Evolutionary conservation across 2,797 vertebrate species (phyloP), one percentile per base, ranked within the genome.

Genomic region (Microctenopoma steveboyesi): DNA sequence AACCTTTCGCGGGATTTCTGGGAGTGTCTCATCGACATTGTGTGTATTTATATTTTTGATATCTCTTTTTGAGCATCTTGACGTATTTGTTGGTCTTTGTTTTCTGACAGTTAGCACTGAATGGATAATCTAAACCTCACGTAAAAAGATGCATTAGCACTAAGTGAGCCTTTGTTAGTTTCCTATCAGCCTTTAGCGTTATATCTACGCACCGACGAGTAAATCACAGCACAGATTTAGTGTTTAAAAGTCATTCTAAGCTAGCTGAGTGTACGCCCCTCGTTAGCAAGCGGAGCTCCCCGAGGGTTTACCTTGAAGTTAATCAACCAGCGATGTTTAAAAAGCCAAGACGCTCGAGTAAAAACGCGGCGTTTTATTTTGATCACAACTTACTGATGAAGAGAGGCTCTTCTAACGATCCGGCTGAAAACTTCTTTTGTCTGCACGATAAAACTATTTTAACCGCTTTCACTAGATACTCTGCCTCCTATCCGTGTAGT

Each of bases 1-100:
- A 12, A 54, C 30, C 2, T 43, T 35, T 65, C 7, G 13, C 7
- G 39, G 37, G 25, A 25, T 9, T 48, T 4, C 16, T 37, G 39
- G 54, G 57, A 55, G 48, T 59, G 39, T 9, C 30, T 11, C 40
- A 60, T 18, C 59, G 54, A 62, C 4, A 5, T 4, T 39, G 59
- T 76, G 64, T 51, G 68, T 77, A 51, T 63, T 28, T 2, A 48
- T 42, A 2, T 28, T 28, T 60, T 11, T 16, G 22, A 5, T 22
- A 69, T 10, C 2, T 47, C 1, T 37, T 39, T 68, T 6, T 10
- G 5, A 18, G 7, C 12, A 6, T 14, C 0, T 0, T 2, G 2
- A 5, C 6, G 27, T 25, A 27, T 2, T 7, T n/a, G 45, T 18
- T 45, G 12, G 39, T 45, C 15, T 6, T 16, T 4, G 16, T 2